Evolutionary conservation across 2,888 invertebrate species (phyloP), one percentile per base, ranked within the genome.

Genomic region (Polydrusus tereticollis): DNA sequence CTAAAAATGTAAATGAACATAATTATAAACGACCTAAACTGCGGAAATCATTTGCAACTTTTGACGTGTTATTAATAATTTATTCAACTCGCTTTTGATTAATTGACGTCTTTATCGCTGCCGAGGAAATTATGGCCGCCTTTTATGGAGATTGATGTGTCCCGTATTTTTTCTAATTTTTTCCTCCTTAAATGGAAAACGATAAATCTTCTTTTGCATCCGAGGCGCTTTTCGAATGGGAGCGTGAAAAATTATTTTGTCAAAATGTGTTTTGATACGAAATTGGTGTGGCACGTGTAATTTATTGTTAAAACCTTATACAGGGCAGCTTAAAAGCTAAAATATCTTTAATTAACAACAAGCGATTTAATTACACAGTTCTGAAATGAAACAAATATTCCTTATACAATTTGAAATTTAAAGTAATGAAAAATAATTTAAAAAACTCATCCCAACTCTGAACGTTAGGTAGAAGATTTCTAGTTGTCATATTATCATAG

Each of bases 41-140:
- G 78, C 78, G 83, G 82, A 82, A 82, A 82, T 82, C 81, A 82
- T 83, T 83, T 82, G 82, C 82, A 82, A 80, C 79, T 80, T 80
- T 80, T 82, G 82, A 82, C 82, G 77, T 79, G 82, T 81, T 81
- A 83, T 82, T 83, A 82, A 82, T 83, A 82, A 83, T 82, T 82
- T 82, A 82, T 82, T 80, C 80, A 82, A 82, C 82, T 80, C 78
- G 80, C 76, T 77, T 80, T 47, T 82, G 83, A 83, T 83, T 81
- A 83, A 83, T 83, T 82, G 77, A 81, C 77, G 82, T 82, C 82
- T 83, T 83, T 82, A 82, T 83, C 82, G 78, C 80, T 78, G 78
- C 80, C 82, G 80, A 82, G 83, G 82, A 83, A 83, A 83, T 83
- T 83, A 82, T 80, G 80, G 80, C 80, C 80, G 80, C 81, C 81